Percentiles rank a stretch among this genome's conserved stretches.
These are phyloP conservation scores for Amiota mariae DNA, from an alignment of 2,888 invertebrate species.

Conservation along the genomic window DNA sequence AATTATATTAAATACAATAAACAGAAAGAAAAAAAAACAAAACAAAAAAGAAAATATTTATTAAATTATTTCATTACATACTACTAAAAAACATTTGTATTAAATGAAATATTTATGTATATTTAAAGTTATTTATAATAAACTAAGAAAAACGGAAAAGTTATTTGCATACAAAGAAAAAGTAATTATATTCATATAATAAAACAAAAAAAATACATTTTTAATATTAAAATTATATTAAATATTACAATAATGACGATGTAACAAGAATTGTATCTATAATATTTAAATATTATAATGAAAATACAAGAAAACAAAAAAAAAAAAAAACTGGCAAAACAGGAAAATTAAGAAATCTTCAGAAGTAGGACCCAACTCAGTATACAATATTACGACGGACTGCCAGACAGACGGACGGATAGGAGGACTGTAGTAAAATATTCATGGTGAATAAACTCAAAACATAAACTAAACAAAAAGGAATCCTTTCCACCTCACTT, in stretches of 20 bases:
- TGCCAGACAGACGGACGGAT: not conserved
- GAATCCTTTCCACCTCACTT: too few relatives aligned
- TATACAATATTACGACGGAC: not conserved
- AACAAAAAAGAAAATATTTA: slow-evolving; percentile 22
- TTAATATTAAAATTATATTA: not conserved
- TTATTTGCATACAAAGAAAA: not conserved
- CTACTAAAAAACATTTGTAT: not conserved
- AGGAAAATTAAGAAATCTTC: not conserved
- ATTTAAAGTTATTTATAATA: not conserved
- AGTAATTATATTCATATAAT: too few relatives aligned
- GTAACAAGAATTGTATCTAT: slow-evolving; percentile 20
- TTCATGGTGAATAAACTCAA: too few relatives aligned
- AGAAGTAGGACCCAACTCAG: too few relatives aligned
- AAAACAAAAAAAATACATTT: too few relatives aligned
- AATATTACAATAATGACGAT: slow-evolving; percentile 14
- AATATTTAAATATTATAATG: not conserved
- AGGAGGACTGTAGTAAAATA: too few relatives aligned
- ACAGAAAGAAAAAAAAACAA: too few relatives aligned
- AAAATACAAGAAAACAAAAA: not conserved
- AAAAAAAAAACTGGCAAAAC: slow-evolving; percentile 13
- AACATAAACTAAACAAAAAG: too few relatives aligned
- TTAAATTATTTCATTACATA: not conserved
- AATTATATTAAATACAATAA: slow-evolving; percentile 16
- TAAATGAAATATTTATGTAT: too few relatives aligned
- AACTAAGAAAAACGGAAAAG: slow-evolving; percentile 17